Evolutionary conservation across 2,888 invertebrate genomes (phyloP), one percentile per base, ranked within the genome.

Genomic region (Acrobasis consociella): DNA sequence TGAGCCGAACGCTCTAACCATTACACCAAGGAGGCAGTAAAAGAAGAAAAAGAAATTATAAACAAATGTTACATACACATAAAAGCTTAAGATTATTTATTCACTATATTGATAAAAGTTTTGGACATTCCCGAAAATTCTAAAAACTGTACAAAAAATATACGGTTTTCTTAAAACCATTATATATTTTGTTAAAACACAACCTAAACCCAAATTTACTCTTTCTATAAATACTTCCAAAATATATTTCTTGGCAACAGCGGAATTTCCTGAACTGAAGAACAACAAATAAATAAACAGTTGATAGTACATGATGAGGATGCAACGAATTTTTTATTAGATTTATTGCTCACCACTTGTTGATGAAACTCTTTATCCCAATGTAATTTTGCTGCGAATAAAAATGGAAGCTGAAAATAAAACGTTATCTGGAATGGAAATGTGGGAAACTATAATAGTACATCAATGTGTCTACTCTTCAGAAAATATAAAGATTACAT

Each of bases 311-410:
- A 51, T 51, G 51, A 60, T 60, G 51, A 51, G 60, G 17, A 60
- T 60, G 60, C 51, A 60, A 60, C 60, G 39, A 37, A 52, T 51
- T 51, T 60, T 60, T 60, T 51, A 60, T 60, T 51, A 51, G 51
- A 60, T 60, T 60, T 60, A 60, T 60, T 15, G 42, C 52, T 22
- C 31, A 60, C 17, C 60, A 60, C 60, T 60, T 60, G 60, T 60
- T 60, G 59, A 59, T 37, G 5, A 46, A 39, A 9, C 37, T 42
- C 22, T 42, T 56, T 46, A 16, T 42, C 11, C 56, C 16, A 11
- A 56, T n/a, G 22, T 17, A 5, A 13, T 17, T 56, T 42, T 56
- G 39, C 39, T 52, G 11, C 13, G 31, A 31, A 22, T 22, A 31
- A 13, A n/a, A 52, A 46, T 46, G 11, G 46, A n/a, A n/a, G 10